Evolutionary conservation across 2,113 vertebrate species (phyloP).

Genomic region (Bucco capensis): DNA sequence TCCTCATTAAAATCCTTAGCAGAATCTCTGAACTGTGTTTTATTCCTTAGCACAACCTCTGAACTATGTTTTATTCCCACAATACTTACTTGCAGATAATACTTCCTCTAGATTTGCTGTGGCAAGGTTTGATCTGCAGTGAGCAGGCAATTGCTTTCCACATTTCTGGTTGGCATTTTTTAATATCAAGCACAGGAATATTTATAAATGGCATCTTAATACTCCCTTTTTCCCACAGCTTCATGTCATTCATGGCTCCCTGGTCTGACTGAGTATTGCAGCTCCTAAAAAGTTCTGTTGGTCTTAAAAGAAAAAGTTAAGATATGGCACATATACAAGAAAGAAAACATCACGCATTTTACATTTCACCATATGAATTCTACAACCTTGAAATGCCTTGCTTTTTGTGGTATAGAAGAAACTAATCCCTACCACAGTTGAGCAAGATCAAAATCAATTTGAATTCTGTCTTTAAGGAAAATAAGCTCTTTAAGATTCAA

Average conservation of each 20-base stretch:
- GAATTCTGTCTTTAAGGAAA: neutral
- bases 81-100: constrained; percentile 94
- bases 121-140: constrained; percentile 96
- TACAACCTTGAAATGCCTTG: neutral
- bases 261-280: constrained; percentile 96
- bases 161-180: constrained; percentile 92
- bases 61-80: neutral
- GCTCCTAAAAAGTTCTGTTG: constrained; percentile 96
- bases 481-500: neutral
- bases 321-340: neutral
- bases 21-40: neutral
- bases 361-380: neutral
- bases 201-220: constrained; percentile 99
- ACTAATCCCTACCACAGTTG: neutral
- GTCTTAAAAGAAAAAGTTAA: constrained; percentile 73
- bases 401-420: neutral
- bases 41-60: neutral
- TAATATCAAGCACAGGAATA: constrained; percentile 95
- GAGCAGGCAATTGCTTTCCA: constrained; percentile 97
- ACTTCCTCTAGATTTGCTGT: constrained; percentile 92
- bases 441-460: neutral
- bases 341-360: neutral
- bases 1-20: neutral
- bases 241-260: constrained; percentile 97
- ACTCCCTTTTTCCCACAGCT: constrained; percentile 95